Conservation (phyloP, 92 coral and sea anemone species). For the Epizoanthus stellaris region DNA sequence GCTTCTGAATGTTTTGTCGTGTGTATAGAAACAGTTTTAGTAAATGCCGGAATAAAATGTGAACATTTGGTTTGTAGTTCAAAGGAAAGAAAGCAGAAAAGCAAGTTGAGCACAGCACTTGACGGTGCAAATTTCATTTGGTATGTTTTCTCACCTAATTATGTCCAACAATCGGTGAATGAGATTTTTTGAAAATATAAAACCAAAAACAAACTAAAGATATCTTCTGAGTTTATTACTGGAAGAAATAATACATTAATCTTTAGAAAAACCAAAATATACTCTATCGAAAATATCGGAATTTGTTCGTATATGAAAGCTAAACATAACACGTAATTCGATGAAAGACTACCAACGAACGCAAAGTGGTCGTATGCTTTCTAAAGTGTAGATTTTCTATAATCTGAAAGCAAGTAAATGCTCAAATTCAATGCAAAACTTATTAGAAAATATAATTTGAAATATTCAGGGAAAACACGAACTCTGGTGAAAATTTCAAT, state of each 20-base stretch:
- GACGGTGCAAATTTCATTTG: background rate
- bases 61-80: background rate
- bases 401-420: too few relatives aligned
- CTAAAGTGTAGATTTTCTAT: too few relatives aligned
- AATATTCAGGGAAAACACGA: background rate
- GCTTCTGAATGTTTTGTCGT: background rate
- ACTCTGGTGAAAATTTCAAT: background rate
- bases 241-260: background rate
- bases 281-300: background rate
- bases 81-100: background rate
- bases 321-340: background rate
- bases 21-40: background rate
- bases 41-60: background rate
- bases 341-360: background rate
- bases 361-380: too few relatives aligned
- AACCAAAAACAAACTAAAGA: background rate
- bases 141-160: background rate
- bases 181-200: background rate
- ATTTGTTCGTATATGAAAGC: background rate
- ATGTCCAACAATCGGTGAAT: background rate
- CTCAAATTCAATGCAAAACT: background rate
- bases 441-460: background rate
- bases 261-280: background rate
- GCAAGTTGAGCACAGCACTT: background rate
- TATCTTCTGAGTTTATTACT: background rate